A percentile compares a stretch with the other conserved stretches of the same genome.
These are phyloP conservation scores for Gobius niger DNA, from an alignment of 2,113 vertebrate genomes.

Conservation along the genomic window DNA sequence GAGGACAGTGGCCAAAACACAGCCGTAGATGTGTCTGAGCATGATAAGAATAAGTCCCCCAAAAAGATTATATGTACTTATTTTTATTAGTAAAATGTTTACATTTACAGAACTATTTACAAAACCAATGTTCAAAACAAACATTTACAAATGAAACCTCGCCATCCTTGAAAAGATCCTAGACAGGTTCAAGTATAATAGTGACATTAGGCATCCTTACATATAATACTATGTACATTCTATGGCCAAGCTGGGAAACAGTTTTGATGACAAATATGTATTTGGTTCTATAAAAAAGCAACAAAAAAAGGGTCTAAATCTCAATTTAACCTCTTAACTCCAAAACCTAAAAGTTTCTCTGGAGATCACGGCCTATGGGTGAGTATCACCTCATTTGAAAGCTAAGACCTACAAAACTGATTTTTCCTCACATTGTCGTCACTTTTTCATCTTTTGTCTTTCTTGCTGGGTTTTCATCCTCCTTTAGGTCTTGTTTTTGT, in stretches of 20 bases:
- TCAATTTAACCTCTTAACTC: too few relatives aligned
- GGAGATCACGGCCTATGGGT: too few relatives aligned
- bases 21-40: neutral
- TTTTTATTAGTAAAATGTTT: conserved; percentile 40
- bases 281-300: conserved; percentile 34
- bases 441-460: too few relatives aligned
- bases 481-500: too few relatives aligned
- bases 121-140: conserved; percentile 28
- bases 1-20: neutral
- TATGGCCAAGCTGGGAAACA: conserved; percentile 46
- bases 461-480: too few relatives aligned
- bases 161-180: conserved; percentile 42
- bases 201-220: conserved; percentile 52
- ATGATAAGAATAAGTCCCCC: too few relatives aligned
- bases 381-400: too few relatives aligned
- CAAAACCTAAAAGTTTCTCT: too few relatives aligned
- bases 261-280: conserved; percentile 51
- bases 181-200: conserved; percentile 69
- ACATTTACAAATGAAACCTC: conserved; percentile 40
- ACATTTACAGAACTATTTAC: conserved; percentile 42
- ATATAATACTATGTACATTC: conserved; percentile 58
- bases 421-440: too few relatives aligned
- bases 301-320: conserved; percentile 43
- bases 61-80: neutral
- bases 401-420: too few relatives aligned